phyloP scores from a whole-genome alignment of 2,888 invertebrate genomes.

The Plutella xylostella region DNA sequence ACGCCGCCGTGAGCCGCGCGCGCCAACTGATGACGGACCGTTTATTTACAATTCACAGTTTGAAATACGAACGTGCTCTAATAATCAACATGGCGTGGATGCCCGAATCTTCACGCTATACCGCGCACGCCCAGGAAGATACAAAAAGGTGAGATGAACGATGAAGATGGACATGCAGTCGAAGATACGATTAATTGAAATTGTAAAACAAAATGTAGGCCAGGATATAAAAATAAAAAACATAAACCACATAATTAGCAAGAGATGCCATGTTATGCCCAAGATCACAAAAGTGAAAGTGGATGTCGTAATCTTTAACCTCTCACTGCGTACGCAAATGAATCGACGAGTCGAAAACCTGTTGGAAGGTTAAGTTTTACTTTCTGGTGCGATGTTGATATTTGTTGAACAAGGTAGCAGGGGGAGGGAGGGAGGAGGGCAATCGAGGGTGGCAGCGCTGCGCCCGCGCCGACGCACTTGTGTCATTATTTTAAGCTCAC shows the following conservation, averaged over 20 bases:
- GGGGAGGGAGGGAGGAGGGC: slow-evolving; percentile 33
- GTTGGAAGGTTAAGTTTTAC: slow-evolving; percentile 38
- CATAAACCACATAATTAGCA: slow-evolving; percentile 13
- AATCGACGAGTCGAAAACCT: slow-evolving; percentile 33
- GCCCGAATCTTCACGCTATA: slow-evolving; percentile 28
- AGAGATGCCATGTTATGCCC: slow-evolving; percentile 6
- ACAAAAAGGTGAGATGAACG: slow-evolving; percentile 18
- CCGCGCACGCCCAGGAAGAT: slow-evolving; percentile 19
- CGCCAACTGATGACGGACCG: slow-evolving; percentile 40
- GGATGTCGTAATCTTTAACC: slow-evolving; percentile 8
- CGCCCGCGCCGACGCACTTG: slow-evolving; percentile 43
- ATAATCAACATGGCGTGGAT: slow-evolving; percentile 51
- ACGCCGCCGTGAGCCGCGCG: slow-evolving; percentile 32
- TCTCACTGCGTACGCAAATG: slow-evolving; percentile 16
- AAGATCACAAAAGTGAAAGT: slow-evolving; percentile 45
- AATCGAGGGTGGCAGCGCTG: slow-evolving; percentile 40
- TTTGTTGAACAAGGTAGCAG: slow-evolving; percentile 29
- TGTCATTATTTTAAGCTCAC: slow-evolving; percentile 64
- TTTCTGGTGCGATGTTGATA: slow-evolving; percentile 20
- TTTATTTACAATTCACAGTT: slow-evolving; percentile 65
- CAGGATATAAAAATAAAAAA: slow-evolving; percentile 10
- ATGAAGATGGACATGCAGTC: slow-evolving; percentile 18
- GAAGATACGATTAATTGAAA: too few relatives aligned
- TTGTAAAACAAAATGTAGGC: not conserved
- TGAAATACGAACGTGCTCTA: slow-evolving; percentile 56